Evolutionary conservation across 2,888 invertebrate species (phyloP), one percentile per base, ranked within the genome.

Genomic region (Chydorus sphaericus): DNA sequence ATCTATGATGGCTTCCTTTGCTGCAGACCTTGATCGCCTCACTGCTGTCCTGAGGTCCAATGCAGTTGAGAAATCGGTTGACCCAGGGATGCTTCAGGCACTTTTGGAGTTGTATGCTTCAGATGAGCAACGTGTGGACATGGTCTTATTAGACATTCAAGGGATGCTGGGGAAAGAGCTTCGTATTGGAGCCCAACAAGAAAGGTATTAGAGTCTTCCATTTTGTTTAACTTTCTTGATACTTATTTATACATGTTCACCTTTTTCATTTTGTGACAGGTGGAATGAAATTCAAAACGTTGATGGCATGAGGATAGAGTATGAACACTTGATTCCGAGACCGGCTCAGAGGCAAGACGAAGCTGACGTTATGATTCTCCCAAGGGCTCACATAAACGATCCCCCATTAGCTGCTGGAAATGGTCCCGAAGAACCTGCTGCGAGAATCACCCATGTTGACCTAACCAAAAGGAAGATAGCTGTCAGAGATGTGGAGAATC

Each of bases 121-220:
- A 31, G 50, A 50, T n/a, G 11, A 31, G 23, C 50, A 50, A 18
- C 50, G 50, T 31, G 50, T 50, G 11, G 50, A 50, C 30, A 5
- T 50, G 14, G 50, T 50, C 20, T 10, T 50, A 7, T 11, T 50
- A 11, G 50, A 50, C 23, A 29, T 50, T 6, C 16, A 31, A 29
- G 18, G 5, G 1, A 29, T 31, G 30, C 31, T 50, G 11, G 50
- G 50, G 1, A 29, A 31, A 31, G 30, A 50, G 10, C 30, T 50
- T 11, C 16, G 20, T 20, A 30, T 30, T 31, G 50, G 31, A 20
- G 44, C 26, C n/a, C 44, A 44, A n/a, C 44, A 44, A 14, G 26
- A 44, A 44, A 44, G 44, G 44, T 44, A n/a, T n/a, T n/a, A 23
- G 26, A 44, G 5, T 16, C 6, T 20, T 44, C 11, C n/a, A n/a